phyloP scores from a whole-genome alignment of 2,797 vertebrate genomes.

The Valencia hispanica region DNA sequence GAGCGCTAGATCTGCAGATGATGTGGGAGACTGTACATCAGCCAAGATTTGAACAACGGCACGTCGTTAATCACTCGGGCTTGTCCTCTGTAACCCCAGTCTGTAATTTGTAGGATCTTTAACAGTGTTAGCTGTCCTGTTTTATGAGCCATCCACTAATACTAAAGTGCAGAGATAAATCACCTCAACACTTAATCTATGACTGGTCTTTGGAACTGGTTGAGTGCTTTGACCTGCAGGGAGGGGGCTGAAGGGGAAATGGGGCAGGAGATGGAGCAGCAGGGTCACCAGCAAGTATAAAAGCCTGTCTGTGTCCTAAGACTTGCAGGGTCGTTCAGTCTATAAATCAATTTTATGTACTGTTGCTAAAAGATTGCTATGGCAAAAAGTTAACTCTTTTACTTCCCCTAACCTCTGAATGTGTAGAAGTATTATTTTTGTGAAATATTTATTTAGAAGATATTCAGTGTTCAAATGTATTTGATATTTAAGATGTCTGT shows the following conservation, averaged over 20 bases:
- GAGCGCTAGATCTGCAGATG: slow-evolving; percentile 20
- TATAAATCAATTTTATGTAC: slow-evolving; percentile 45
- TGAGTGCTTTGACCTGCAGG: slow-evolving; percentile 52
- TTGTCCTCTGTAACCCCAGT: slow-evolving; percentile 46
- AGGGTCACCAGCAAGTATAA: slow-evolving; percentile 26
- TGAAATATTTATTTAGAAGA: not conserved
- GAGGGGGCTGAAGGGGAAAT: slow-evolving; percentile 47
- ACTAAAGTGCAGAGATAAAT: slow-evolving; percentile 69
- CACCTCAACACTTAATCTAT: slow-evolving; percentile 59
- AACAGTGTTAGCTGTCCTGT: slow-evolving; percentile 63
- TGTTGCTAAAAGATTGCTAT: slow-evolving; percentile 17
- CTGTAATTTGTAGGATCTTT: slow-evolving; percentile 66
- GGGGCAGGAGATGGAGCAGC: slow-evolving; percentile 43
- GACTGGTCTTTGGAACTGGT: slow-evolving; percentile 54
- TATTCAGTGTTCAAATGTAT: not conserved
- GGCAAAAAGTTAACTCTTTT: slow-evolving; percentile 17
- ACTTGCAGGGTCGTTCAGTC: slow-evolving; percentile 21
- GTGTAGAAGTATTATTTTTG: slow-evolving; percentile 6
- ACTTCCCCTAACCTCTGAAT: slow-evolving; percentile 26
- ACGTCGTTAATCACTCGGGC: slow-evolving; percentile 54
- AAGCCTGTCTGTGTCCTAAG: slow-evolving; percentile 19
- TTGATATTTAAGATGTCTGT: not conserved
- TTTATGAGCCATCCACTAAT: slow-evolving; percentile 69
- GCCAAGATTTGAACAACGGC: slow-evolving; percentile 48
- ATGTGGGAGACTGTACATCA: slow-evolving; percentile 41